Base-by-base conservation (phyloP, 2,113 vertebrate species). In the Apodemus sylvaticus region DNA sequence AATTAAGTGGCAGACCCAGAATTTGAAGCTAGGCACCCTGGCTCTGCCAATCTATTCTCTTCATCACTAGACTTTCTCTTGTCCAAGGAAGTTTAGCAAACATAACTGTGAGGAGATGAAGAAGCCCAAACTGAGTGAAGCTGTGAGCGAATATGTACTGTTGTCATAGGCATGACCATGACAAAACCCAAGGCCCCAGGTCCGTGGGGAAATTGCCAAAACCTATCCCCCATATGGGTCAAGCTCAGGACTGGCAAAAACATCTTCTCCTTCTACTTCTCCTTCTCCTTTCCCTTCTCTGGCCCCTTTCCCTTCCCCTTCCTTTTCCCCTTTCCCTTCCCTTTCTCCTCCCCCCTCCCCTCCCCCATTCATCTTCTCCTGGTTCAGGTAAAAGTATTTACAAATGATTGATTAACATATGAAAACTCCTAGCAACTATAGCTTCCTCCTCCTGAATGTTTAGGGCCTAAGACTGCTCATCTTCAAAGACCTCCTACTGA, bases 21-120 rank as follows among this genome's bases (percentile, higher is more conserved):
- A 89, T 90, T 86, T 90, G 42, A 83, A 93, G 39, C 34, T 86
- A 22, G 39, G 48, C 12, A 82, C 20, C 13, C 71, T 86, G 78
- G 34, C 7, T 51, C 77, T 74, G 16, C 81, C 81, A 96, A 90
- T 74, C 64, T 87, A n/a, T 86, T 20, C 78, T 94, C 68, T 78
- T 82, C 77, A 94, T 31, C 62, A 78, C 48, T 77, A 76, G 13
- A 79, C 45, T 94, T 17, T 36, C 86, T 96, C 82, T 91, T 88
- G 82, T 81, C 85, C 85, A 89, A 74, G 51, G 48, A 83, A 87
- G 95, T 96, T 89, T 85, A 55, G 58, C 68, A 89, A 68, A 60
- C 34, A 83, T 53, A 42, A 42, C 6, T 34, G n/a, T 62, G 29
- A 83, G 55, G 55, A 60, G 12, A 83, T n/a, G 36, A 83, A 58